Evolutionary conservation across 1,140 invertebrate genomes (phyloP).

Genomic region (Listronotus bonariensis): DNA sequence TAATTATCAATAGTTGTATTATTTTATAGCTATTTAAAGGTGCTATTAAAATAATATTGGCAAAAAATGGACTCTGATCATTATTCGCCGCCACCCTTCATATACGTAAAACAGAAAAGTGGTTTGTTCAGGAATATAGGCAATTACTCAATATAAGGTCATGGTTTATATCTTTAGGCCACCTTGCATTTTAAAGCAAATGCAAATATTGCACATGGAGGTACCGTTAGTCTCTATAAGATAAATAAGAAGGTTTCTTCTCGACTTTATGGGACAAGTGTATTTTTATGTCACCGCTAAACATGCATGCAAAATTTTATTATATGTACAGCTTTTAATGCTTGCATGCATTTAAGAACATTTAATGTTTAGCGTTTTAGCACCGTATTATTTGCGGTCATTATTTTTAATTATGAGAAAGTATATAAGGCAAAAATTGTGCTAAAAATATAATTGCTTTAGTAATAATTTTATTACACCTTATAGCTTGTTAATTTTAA

Average conservation of each 20-base stretch:
- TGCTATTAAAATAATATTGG: too few species aligned
- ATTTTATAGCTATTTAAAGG: too few species aligned
- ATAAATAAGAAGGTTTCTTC: conserved; percentile 11
- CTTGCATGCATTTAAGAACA: conserved; percentile 11
- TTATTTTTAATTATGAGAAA: conserved; percentile 13
- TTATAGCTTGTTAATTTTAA: too few species aligned
- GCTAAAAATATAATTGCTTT: too few species aligned
- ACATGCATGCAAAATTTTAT: conserved; percentile 20
- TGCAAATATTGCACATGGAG: conserved; percentile 7
- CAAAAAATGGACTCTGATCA: too few species aligned
- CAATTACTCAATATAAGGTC: conserved; percentile 1
- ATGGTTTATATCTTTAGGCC: neutral
- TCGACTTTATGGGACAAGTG: conserved; percentile 11
- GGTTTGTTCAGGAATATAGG: neutral
- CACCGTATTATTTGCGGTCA: neutral
- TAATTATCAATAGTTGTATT: too few species aligned
- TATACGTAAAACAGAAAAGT: neutral
- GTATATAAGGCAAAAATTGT: neutral
- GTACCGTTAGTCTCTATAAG: conserved; percentile 8
- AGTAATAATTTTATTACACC: too few species aligned
- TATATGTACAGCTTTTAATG: conserved; percentile 15
- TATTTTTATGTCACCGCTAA: conserved; percentile 11
- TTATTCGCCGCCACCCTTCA: too few species aligned
- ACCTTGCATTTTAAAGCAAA: neutral
- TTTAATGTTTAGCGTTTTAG: conserved; percentile 7